Evolutionary conservation across 2,888 invertebrate genomes (phyloP).

Genomic region (Anoplius nigerrimus): DNA sequence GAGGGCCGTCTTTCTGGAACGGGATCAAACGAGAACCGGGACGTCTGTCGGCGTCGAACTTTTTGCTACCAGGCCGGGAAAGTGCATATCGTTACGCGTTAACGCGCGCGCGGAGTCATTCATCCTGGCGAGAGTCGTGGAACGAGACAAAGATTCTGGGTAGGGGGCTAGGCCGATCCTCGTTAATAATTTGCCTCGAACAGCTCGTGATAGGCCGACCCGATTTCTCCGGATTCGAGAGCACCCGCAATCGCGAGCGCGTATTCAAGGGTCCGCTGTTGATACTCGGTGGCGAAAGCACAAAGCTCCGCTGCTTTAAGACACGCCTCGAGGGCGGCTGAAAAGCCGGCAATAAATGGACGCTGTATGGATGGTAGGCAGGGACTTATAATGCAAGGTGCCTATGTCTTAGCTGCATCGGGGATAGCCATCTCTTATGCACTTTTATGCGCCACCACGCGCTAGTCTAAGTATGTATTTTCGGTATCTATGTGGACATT

Average conservation of each 20-base stretch:
- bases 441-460: conserved; percentile 69
- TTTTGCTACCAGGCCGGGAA: neutral
- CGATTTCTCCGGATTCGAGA: conserved; percentile 45
- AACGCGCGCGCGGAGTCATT: too few relatives aligned
- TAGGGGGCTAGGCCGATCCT: neutral
- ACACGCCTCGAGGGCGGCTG: conserved; percentile 59
- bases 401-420: conserved; percentile 64
- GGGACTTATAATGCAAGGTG: conserved; percentile 66
- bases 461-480: conserved; percentile 56
- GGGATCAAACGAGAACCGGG: neutral
- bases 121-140: neutral
- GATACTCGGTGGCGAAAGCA: conserved; percentile 59
- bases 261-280: conserved; percentile 54
- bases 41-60: neutral
- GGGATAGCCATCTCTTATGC: conserved; percentile 74
- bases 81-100: neutral
- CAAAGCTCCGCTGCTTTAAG: conserved; percentile 64
- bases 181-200: conserved; percentile 38
- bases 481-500: conserved; percentile 62
- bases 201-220: conserved; percentile 38
- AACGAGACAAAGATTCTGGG: neutral
- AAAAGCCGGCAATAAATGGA: conserved; percentile 70
- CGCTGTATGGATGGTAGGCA: conserved; percentile 59
- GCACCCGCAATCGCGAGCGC: too few relatives aligned
- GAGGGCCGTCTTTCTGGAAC: conserved; percentile 27